Evolutionary conservation across 2,888 invertebrate species (phyloP).

Genomic region (Euplagia quadripunctaria): DNA sequence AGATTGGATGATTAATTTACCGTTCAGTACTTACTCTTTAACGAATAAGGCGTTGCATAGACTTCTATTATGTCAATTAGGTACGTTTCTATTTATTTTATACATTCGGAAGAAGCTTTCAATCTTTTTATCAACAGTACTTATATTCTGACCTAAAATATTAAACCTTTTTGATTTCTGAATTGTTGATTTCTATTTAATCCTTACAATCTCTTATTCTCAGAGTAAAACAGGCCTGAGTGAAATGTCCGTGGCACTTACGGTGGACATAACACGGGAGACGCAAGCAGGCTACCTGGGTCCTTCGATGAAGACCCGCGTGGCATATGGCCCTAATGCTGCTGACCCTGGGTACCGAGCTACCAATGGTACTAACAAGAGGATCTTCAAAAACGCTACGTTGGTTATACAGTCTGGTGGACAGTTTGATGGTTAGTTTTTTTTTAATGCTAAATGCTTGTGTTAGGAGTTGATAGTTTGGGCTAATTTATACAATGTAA

Average conservation of each 20-base stretch:
- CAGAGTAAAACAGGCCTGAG: constrained; percentile 87
- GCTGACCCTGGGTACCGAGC: constrained; percentile 96
- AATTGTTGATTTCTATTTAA: too few species aligned
- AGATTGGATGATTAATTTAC: background rate
- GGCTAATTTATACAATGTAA: too few species aligned
- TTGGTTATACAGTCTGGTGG: constrained; percentile 98
- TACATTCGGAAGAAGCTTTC: too few species aligned
- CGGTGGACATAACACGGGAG: constrained; percentile 91
- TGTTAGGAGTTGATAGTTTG: background rate
- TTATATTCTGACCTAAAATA: too few species aligned
- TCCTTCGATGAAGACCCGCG: constrained; percentile 94
- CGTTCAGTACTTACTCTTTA: background rate
- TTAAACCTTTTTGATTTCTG: too few species aligned
- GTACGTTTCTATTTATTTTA: background rate
- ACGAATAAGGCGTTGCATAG: background rate
- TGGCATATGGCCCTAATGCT: constrained; percentile 94
- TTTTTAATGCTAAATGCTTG: too few species aligned
- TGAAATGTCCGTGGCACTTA: constrained; percentile 91
- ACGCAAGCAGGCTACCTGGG: constrained; percentile 91
- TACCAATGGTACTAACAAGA: constrained; percentile 89
- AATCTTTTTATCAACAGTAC: too few species aligned
- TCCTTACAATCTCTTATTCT: constrained; percentile 12
- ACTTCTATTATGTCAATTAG: background rate
- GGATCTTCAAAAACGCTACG: constrained; percentile 92
- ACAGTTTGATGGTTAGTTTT: constrained; percentile 94